Evolutionary conservation across 2,888 invertebrate species (phyloP), one percentile per base, ranked within the genome.

Genomic region (Elegia similella): DNA sequence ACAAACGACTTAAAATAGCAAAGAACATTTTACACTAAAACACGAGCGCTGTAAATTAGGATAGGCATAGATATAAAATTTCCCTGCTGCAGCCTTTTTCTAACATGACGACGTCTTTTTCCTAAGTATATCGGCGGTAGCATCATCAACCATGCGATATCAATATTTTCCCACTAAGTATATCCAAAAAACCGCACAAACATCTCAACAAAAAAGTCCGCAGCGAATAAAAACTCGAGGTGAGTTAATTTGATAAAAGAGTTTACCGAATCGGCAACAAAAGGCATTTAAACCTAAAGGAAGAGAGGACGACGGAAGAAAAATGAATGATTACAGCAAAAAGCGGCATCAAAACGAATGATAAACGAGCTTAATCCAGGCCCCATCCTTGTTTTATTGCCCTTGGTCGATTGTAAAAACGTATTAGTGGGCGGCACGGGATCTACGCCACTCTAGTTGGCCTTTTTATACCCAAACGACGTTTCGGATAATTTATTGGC

Each of bases 321-420:
- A 90, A 91, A 90, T 91, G 90, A 91, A 89, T 88, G 90, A 91
- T 91, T 89, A 88, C 86, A 79, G 87, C 89, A 90, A 90, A 89
- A 90, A 90, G 83, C 87, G 88, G 88, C 84, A 89, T 91, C 89
- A 89, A 84, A 87, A 86, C 86, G 88, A 88, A 89, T 91, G 90
- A 91, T 91, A 88, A 88, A 91, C 86, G 90, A 89, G 84, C 86
- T 87, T 89, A 90, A 90, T 89, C 88, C 86, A 74, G 79, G 83
- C 77, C 81, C 86, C 82, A 85, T 89, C 88, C 85, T 84, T 87
- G 89, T 89, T 91, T 90, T 90, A 90, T 90, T 89, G 84, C 88
- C 82, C 70, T 70, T 75, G 83, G 84, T 79, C 88, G 88, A 90
- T 89, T 90, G 89, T 90, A 90, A 89, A 89, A 89, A 89, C 88